Evolutionary conservation across 2,113 vertebrate genomes (phyloP).

Genomic region (Brachionichthys hirsutus): DNA sequence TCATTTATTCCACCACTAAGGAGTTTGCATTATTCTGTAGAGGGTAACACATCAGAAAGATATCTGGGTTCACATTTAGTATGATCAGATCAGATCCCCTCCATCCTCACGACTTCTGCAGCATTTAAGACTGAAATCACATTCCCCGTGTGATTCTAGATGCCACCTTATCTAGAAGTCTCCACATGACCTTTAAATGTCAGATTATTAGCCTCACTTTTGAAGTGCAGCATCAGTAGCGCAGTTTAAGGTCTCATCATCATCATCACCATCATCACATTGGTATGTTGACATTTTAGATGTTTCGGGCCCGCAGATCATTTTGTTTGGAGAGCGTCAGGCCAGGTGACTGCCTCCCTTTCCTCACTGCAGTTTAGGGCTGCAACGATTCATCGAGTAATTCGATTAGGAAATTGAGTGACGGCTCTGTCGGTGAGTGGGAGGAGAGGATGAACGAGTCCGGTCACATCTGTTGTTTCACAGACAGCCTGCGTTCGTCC

Average conservation of each 20-base stretch:
- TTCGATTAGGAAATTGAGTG: too few species aligned
- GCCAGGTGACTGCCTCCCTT: slow-evolving; percentile 37
- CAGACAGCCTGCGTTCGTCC: slow-evolving; percentile 66
- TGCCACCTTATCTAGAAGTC: slow-evolving; percentile 41
- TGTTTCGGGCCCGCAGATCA: slow-evolving; percentile 32
- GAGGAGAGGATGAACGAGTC: slow-evolving; percentile 41
- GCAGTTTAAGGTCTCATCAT: slow-evolving; percentile 36
- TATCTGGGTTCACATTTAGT: background rate
- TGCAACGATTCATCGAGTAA: too few species aligned
- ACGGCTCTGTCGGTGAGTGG: slow-evolving; percentile 48
- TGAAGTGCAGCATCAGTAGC: slow-evolving; percentile 27
- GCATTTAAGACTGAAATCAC: slow-evolving; percentile 15
- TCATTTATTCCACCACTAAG: slow-evolving; percentile 13
- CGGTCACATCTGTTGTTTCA: slow-evolving; percentile 71
- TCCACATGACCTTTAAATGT: slow-evolving; percentile 58
- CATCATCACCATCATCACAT: slow-evolving; percentile 3
- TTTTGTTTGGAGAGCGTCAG: slow-evolving; percentile 44
- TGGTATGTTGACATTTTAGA: slow-evolving; percentile 54
- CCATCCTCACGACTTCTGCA: slow-evolving; percentile 14
- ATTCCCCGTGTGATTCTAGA: slow-evolving; percentile 40
- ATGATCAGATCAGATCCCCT: background rate
- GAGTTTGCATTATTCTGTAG: background rate
- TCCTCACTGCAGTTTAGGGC: slow-evolving; percentile 28
- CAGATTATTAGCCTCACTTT: slow-evolving; percentile 39
- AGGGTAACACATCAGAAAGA: slow-evolving; percentile 21